Percentiles rank a stretch among this genome's conserved stretches.
phyloP scores from a whole-genome alignment of 2,797 vertebrate genomes.

The Serranus cabrilla region DNA sequence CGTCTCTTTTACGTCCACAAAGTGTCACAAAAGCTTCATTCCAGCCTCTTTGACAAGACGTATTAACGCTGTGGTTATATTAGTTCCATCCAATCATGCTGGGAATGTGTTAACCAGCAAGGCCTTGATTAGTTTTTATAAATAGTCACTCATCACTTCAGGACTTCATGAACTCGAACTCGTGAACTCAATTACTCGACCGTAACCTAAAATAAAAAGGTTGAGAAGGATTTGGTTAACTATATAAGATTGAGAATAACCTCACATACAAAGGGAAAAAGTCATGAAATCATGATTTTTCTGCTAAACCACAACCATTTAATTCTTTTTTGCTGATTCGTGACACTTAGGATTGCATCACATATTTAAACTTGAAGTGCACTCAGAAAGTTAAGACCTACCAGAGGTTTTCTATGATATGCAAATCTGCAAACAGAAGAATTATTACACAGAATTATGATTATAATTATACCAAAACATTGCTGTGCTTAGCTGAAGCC shows the following conservation, averaged over 20 bases:
- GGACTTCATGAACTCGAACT: constrained; percentile 28
- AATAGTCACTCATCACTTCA: constrained; percentile 46
- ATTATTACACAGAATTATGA: no score
- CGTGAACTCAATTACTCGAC: constrained; percentile 34
- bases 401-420: no score
- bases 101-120: constrained; percentile 32
- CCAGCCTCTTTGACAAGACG: constrained; percentile 24
- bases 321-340: neutral
- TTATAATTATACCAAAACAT: no score
- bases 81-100: constrained; percentile 36
- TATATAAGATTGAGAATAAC: constrained; percentile 10
- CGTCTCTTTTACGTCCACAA: constrained; percentile 13
- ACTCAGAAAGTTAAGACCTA: no score
- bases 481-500: no score
- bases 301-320: neutral
- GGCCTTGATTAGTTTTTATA: constrained; percentile 49
- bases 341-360: neutral
- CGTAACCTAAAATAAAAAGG: constrained; percentile 27
- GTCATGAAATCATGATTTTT: neutral
- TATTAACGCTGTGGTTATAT: constrained; percentile 21
- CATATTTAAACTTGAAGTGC: no score
- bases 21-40: constrained; percentile 22
- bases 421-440: no score
- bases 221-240: constrained; percentile 13
- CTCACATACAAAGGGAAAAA: neutral